A percentile compares a stretch with the other conserved stretches of the same genome.
Evolutionary conservation across 2,888 invertebrate species (phyloP).

Genomic region (Anthophora plumipes): DNA sequence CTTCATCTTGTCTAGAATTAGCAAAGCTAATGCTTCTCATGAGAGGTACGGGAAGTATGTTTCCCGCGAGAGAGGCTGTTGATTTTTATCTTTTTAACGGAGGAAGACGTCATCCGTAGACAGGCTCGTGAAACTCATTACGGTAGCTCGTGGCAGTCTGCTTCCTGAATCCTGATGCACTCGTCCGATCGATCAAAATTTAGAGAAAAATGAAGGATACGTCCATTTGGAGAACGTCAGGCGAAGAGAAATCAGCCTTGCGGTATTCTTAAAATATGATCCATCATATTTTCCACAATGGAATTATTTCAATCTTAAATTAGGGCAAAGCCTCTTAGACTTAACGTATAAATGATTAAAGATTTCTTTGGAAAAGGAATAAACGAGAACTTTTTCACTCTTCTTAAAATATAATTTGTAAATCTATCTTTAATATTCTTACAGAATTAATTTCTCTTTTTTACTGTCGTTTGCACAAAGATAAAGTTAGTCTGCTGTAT

Average conservation of each 20-base stretch:
- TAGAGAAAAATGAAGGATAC: neutral
- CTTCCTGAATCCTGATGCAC: constrained; percentile 20
- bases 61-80: constrained; percentile 7
- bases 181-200: constrained; percentile 15
- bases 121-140: neutral
- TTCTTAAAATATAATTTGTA: too few species aligned
- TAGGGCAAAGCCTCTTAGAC: neutral
- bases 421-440: too few species aligned
- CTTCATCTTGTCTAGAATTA: neutral
- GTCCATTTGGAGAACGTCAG: neutral
- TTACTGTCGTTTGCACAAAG: too few species aligned
- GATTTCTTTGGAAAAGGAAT: too few species aligned
- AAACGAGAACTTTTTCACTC: too few species aligned
- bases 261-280: neutral
- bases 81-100: neutral
- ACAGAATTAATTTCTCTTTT: too few species aligned
- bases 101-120: constrained; percentile 8
- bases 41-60: neutral
- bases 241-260: neutral
- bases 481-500: too few species aligned
- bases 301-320: neutral
- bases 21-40: neutral
- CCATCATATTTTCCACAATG: neutral
- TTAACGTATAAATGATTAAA: too few species aligned
- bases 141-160: neutral